Percentiles rank a stretch among this genome's conserved stretches.
Conservation (phyloP, 2,113 vertebrate genomes). For the Leptobrachium ailaonicum region DNA sequence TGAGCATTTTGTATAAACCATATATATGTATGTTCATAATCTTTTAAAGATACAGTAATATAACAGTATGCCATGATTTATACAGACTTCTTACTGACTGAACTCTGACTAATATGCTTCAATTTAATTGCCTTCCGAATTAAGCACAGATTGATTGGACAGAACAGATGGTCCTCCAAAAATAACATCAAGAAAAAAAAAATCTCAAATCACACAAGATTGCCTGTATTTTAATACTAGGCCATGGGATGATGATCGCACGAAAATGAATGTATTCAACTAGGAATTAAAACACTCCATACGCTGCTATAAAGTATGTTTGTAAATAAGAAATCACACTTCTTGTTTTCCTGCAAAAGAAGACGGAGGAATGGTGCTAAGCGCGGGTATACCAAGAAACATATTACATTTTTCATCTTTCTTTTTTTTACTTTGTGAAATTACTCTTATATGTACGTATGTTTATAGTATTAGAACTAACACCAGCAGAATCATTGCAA, state of each 20-base stretch:
- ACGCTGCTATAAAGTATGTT: background rate
- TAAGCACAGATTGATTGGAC: conserved; percentile 3
- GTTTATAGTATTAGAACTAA: too few relatives aligned
- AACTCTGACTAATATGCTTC: background rate
- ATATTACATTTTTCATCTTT: too few relatives aligned
- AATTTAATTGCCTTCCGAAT: conserved; percentile 16
- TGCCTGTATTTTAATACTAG: conserved; percentile 13
- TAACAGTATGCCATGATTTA: background rate
- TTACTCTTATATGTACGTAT: too few relatives aligned
- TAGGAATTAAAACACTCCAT: conserved; percentile 25
- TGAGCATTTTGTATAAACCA: too few relatives aligned
- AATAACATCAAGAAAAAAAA: conserved; percentile 14
- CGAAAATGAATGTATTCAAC: conserved; percentile 19
- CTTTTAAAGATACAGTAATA: background rate
- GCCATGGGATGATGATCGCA: background rate
- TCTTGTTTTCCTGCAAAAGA: too few relatives aligned
- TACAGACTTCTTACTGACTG: background rate
- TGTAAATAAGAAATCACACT: too few relatives aligned
- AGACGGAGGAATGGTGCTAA: too few relatives aligned
- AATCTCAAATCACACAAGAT: conserved; percentile 16
- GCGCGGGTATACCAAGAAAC: too few relatives aligned
- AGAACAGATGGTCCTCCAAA: conserved; percentile 27
- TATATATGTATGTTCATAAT: too few relatives aligned
- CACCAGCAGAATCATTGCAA: too few relatives aligned
- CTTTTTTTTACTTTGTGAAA: too few relatives aligned